A percentile compares a stretch with the other conserved stretches of the same genome.
phyloP scores from a whole-genome alignment of 2,888 invertebrate genomes.

The Microctonus aethiopoides region DNA sequence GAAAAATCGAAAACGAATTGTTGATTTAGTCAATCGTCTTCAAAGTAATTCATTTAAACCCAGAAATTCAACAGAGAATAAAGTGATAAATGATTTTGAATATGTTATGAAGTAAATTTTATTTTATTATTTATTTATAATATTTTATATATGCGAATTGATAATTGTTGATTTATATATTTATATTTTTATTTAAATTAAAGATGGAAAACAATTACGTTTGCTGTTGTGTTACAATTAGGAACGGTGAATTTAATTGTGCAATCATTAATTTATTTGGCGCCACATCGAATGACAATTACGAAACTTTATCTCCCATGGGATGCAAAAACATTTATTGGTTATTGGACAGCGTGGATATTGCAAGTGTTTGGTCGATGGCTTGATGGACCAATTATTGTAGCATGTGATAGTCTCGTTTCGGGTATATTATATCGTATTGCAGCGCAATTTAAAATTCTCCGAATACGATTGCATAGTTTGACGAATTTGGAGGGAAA shows the following conservation, averaged over 20 bases:
- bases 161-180: no score
- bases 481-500: background rate
- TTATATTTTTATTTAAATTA: no score
- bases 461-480: background rate
- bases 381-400: conserved; percentile 19
- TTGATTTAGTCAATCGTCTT: conserved; percentile 20
- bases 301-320: conserved; percentile 25
- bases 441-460: conserved; percentile 21
- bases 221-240: conserved; percentile 23
- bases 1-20: conserved; percentile 31
- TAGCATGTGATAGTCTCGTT: conserved; percentile 22
- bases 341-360: conserved; percentile 18
- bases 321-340: conserved; percentile 3
- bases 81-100: background rate
- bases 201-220: conserved; percentile 25
- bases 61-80: conserved; percentile 20
- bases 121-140: background rate
- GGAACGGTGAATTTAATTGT: conserved; percentile 21
- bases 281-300: conserved; percentile 21
- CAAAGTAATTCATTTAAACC: conserved; percentile 21
- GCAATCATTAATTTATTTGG: conserved; percentile 8
- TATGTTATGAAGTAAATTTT: conserved; percentile 13
- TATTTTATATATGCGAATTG: background rate
- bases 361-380: conserved; percentile 6
- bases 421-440: conserved; percentile 21